Base-by-base conservation (phyloP, 2,888 invertebrate species). In the Microctonus brassicae region DNA sequence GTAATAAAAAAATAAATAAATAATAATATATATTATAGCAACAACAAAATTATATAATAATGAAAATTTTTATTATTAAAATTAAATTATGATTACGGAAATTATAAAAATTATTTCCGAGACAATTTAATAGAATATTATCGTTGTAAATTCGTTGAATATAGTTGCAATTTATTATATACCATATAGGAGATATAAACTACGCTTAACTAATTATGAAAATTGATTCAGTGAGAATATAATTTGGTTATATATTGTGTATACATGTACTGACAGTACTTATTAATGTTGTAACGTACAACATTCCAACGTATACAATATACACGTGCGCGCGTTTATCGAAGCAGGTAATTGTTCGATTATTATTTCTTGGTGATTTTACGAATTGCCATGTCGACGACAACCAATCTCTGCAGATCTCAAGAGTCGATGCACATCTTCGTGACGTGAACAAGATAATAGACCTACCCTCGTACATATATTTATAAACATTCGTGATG, bases 311-410 rank as follows among this genome's bases (percentile, higher is more conserved):
- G 74, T 75, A 73, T 73, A 73, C 62, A 76, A 69, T 77, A 55
- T 61, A 39, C 53, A 68, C 22, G 47, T 60, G 52, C 57, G 33
- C 36, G 62, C 42, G 66, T 58, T 62, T 65, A 73, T 68, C 63
- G 70, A 67, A 67, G 7, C 57, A 55, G 47, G 57, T 74, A 73
- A 70, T 72, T 70, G 63, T 55, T 77, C 78, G 80, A 80, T 83
- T 83, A 85, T 85, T 85, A 84, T 84, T 82, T 84, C 83, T 83
- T 80, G 84, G 84, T 84, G 85, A 85, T 85, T 84, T 86, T 86
- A 83, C 83, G 81, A 84, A 85, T 84, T 84, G 82, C 84, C 47
- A 77, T 77, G 53, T 75, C 75, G 75, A 76, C 78, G 79, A 75
- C 57, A 26, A 78, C 77, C 66, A 53, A 47, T 47, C 66, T 57